These are phyloP conservation scores for Toxonevra muliebris DNA, from an alignment of 2,888 invertebrate genomes.

Conservation along the genomic window DNA sequence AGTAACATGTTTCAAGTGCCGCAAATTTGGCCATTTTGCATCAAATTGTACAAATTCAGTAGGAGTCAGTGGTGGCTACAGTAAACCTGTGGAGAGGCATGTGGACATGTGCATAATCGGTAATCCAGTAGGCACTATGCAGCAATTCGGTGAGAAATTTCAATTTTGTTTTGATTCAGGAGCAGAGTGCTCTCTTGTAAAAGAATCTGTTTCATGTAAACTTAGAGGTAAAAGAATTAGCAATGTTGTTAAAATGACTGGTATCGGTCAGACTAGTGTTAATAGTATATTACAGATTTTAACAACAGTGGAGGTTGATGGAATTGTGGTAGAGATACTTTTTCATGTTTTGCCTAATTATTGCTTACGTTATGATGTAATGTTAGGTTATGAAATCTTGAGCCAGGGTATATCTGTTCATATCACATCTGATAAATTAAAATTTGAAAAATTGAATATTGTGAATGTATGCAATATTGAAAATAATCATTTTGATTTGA, in stretches of 20 bases:
- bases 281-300: slow-evolving; percentile 14
- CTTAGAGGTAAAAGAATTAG: slow-evolving; percentile 23
- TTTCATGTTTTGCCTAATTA: slow-evolving; percentile 21
- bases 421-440: slow-evolving; percentile 5
- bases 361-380: slow-evolving; percentile 10
- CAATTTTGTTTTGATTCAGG: slow-evolving; percentile 27
- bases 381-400: slow-evolving; percentile 15
- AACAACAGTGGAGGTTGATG: slow-evolving; percentile 14
- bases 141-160: slow-evolving; percentile 22
- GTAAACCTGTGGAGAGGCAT: too few relatives aligned
- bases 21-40: too few relatives aligned
- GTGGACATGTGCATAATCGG: slow-evolving; percentile 11
- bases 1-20: too few relatives aligned
- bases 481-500: too few relatives aligned
- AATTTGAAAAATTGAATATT: slow-evolving; percentile 1
- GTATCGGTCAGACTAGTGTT: slow-evolving; percentile 21
- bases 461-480: background rate
- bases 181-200: slow-evolving; percentile 27
- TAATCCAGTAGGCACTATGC: slow-evolving; percentile 5
- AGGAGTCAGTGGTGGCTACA: too few relatives aligned
- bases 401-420: slow-evolving; percentile 9
- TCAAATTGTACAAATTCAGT: too few relatives aligned
- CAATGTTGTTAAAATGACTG: slow-evolving; percentile 17
- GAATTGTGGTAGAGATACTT: slow-evolving; percentile 13
- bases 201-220: slow-evolving; percentile 20